These are phyloP conservation scores for Leptinotarsa haldemani DNA, from an alignment of 2,888 invertebrate species.

Conservation along the genomic window DNA sequence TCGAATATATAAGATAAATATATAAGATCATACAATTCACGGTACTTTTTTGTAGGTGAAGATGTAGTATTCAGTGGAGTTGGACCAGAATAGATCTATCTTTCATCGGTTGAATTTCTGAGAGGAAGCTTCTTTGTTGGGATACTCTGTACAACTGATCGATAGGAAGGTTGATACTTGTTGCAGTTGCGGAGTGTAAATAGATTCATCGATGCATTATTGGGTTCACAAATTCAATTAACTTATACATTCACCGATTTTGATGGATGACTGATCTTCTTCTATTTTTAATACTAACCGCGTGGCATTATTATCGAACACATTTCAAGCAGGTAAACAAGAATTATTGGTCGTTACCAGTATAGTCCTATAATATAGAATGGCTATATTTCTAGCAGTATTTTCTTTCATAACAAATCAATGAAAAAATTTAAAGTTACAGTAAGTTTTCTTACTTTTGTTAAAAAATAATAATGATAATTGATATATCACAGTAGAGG, in stretches of 20 bases:
- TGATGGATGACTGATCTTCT: not conserved
- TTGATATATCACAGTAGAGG: no score
- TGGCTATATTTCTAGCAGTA: not conserved
- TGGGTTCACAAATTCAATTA: constrained; percentile 28
- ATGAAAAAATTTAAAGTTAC: not conserved
- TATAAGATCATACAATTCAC: no score
- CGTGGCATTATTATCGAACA: not conserved
- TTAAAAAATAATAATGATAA: no score
- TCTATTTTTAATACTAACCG: not conserved
- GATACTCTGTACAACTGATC: not conserved
- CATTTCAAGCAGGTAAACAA: not conserved
- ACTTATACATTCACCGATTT: not conserved
- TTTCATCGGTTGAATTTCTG: no score
- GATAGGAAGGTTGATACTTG: not conserved
- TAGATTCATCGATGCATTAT: constrained; percentile 10
- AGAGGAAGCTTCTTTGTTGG: no score
- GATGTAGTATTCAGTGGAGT: no score
- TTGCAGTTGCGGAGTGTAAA: not conserved
- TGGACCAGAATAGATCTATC: no score
- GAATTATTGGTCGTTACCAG: not conserved
- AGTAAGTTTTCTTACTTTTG: no score
- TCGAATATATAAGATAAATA: no score
- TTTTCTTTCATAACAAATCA: not conserved
- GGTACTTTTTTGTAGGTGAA: no score
- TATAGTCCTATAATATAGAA: not conserved